Conservation (phyloP, 2,888 invertebrate genomes). For the Mactromeris polynyma region DNA sequence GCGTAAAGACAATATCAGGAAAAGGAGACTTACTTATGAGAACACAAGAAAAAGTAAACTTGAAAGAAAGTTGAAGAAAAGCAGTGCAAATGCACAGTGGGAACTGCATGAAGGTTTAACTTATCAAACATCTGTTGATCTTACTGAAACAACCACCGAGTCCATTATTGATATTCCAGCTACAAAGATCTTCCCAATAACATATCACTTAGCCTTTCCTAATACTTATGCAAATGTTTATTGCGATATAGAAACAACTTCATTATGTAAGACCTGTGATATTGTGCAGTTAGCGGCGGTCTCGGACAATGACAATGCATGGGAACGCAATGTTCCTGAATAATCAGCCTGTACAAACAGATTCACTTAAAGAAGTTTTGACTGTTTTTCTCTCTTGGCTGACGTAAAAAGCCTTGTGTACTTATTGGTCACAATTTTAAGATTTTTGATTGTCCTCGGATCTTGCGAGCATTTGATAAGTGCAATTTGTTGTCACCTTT, state of each 20-base stretch:
- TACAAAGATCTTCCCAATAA: background rate
- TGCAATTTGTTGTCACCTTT: constrained; percentile 17
- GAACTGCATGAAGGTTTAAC: constrained; percentile 34
- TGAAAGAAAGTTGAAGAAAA: background rate
- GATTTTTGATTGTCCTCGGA: constrained; percentile 48
- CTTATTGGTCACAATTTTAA: constrained; percentile 40
- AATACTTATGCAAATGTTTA: background rate
- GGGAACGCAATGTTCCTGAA: background rate
- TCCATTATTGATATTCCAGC: constrained; percentile 26
- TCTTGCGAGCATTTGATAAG: constrained; percentile 18
- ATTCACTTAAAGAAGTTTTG: background rate
- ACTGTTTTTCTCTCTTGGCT: background rate
- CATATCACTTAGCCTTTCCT: no score
- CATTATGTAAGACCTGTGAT: background rate
- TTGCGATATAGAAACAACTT: background rate
- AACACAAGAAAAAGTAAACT: constrained; percentile 18
- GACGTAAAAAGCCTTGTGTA: constrained; percentile 13
- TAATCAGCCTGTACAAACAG: constrained; percentile 4
- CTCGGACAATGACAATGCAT: background rate
- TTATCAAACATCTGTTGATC: constrained; percentile 31
- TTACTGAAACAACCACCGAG: background rate
- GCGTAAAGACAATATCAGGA: background rate
- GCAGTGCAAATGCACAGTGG: background rate
- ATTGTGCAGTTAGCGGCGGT: constrained; percentile 10
- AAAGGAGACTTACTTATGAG: background rate